Conservation (phyloP, 2,797 vertebrate genomes). For the Intellagama lesueurii region DNA sequence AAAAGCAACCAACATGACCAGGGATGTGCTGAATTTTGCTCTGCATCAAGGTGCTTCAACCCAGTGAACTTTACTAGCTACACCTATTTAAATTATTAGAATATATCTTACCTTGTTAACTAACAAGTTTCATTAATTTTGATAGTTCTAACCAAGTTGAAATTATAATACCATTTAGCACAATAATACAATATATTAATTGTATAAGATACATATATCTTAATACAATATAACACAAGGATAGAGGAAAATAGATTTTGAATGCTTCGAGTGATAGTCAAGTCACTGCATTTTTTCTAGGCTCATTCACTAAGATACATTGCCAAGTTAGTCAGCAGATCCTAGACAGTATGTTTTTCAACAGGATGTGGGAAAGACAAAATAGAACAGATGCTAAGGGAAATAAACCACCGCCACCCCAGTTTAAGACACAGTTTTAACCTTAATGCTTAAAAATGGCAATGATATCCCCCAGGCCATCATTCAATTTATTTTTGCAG, state of each 20-base stretch:
- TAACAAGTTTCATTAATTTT: no score
- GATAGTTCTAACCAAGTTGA: no score
- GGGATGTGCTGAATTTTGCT: no score
- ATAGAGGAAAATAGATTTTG: neutral
- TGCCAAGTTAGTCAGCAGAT: neutral
- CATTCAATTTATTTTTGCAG: neutral
- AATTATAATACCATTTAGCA: no score
- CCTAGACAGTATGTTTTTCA: slow-evolving; percentile 35
- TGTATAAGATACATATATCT: no score
- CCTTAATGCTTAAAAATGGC: neutral
- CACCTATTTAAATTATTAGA: no score
- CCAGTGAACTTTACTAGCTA: no score
- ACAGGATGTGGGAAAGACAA: slow-evolving; percentile 70
- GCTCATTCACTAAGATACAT: neutral
- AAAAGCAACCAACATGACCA: no score
- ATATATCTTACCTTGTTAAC: no score
- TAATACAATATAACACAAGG: no score
- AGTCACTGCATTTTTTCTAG: neutral
- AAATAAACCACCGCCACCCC: neutral
- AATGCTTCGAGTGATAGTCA: neutral
- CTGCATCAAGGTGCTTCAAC: no score
- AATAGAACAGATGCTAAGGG: slow-evolving; percentile 53
- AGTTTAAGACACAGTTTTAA: neutral
- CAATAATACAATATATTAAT: no score
- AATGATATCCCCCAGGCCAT: neutral